A percentile compares a stretch with the other conserved stretches of the same genome.
These are phyloP conservation scores for Drosophila tripunctata DNA, from an alignment of 2,888 invertebrate species.

Conservation along the genomic window DNA sequence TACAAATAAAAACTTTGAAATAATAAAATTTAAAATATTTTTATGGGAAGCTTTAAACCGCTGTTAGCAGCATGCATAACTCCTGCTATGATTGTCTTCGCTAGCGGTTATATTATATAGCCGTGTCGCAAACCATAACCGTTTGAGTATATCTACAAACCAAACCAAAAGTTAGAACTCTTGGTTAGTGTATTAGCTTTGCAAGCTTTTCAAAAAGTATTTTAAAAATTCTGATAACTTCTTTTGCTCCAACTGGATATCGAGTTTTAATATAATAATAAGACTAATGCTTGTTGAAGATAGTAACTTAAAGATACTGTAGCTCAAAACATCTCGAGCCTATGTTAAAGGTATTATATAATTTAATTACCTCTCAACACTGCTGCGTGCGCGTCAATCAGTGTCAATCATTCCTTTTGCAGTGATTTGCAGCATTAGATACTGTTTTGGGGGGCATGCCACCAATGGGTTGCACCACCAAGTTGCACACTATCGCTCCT, in stretches of 20 bases:
- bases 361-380: constrained; percentile 24
- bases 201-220: neutral
- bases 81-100: neutral
- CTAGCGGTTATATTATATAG: neutral
- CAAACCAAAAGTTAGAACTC: neutral
- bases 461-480: constrained; percentile 15
- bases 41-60: too few species aligned
- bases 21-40: too few species aligned
- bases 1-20: too few species aligned
- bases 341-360: neutral
- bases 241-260: neutral
- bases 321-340: too few species aligned
- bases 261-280: too few species aligned
- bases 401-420: constrained; percentile 38
- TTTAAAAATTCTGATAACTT: neutral
- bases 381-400: constrained; percentile 72
- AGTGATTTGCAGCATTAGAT: neutral
- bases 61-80: neutral
- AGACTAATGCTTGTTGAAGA: too few species aligned
- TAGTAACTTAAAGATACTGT: too few species aligned
- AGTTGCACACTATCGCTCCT: constrained; percentile 38
- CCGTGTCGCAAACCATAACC: neutral
- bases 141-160: neutral
- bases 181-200: neutral
- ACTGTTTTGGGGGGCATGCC: neutral